phyloP scores from a whole-genome alignment of 2,113 vertebrate species.

The Camelus bactrianus region DNA sequence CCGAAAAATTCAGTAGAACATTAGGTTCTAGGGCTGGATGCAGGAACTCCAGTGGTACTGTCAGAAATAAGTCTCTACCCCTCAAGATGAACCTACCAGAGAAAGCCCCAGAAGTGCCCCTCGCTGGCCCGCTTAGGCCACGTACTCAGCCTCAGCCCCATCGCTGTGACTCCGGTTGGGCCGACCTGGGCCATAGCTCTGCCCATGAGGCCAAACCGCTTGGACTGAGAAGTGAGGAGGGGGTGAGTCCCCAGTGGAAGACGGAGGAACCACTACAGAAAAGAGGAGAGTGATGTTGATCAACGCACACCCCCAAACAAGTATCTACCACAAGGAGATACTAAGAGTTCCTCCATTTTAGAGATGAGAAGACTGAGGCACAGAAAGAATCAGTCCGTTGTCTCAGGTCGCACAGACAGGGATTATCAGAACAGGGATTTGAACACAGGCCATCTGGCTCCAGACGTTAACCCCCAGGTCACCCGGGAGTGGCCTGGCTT shows the following conservation, averaged over 20 bases:
- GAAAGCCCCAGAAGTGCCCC: neutral
- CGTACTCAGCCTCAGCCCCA: neutral
- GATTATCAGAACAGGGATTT: neutral
- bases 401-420: neutral
- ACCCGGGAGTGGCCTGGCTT: neutral
- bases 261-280: neutral
- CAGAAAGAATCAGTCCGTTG: neutral
- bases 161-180: neutral
- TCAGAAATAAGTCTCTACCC: neutral
- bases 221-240: neutral
- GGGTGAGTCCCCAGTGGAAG: neutral
- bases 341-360: neutral
- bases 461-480: neutral
- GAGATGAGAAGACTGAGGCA: neutral
- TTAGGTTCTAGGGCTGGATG: neutral
- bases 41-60: accelerated
- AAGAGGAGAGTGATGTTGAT: neutral
- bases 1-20: neutral
- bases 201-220: neutral
- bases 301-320: neutral
- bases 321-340: neutral
- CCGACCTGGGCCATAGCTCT: neutral
- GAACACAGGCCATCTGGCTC: neutral
- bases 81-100: neutral
- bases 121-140: neutral